Evolutionary conservation across 2,888 invertebrate genomes (phyloP).

Genomic region (Lampropteryx suffumata): DNA sequence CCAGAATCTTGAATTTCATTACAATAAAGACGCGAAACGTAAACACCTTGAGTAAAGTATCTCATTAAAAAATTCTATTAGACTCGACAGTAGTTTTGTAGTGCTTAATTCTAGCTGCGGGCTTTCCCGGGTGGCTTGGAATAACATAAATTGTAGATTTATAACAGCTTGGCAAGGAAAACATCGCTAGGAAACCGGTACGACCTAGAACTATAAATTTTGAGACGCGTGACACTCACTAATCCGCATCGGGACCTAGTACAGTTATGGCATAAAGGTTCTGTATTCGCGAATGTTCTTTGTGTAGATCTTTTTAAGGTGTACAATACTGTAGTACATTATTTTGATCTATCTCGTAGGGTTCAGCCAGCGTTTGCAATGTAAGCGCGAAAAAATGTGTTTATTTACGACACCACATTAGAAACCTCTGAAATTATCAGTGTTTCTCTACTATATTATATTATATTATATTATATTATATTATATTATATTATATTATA

Average conservation of each 20-base stretch:
- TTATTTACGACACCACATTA: too few species aligned
- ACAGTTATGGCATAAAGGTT: background rate
- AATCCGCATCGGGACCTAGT: slow-evolving; percentile 9
- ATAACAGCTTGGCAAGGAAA: slow-evolving; percentile 24
- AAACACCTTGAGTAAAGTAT: slow-evolving; percentile 12
- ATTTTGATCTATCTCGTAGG: too few species aligned
- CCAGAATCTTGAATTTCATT: background rate
- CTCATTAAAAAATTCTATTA: slow-evolving; percentile 21
- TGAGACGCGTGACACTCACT: slow-evolving; percentile 18
- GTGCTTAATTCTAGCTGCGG: slow-evolving; percentile 12
- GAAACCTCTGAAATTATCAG: too few species aligned
- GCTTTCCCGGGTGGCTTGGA: slow-evolving; percentile 13
- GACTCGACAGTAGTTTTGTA: slow-evolving; percentile 11
- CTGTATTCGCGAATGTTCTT: background rate
- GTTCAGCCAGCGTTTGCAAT: too few species aligned
- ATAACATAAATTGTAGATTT: slow-evolving; percentile 25
- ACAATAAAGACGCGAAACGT: background rate
- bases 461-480: too few species aligned
- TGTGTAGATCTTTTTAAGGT: too few species aligned
- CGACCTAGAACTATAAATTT: slow-evolving; percentile 24
- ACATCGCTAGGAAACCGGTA: slow-evolving; percentile 21
- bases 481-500: too few species aligned
- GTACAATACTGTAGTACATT: too few species aligned
- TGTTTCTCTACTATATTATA: background rate
- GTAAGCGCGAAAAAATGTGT: too few species aligned